Evolutionary conservation across 2,888 invertebrate species (phyloP).

Genomic region (Drosophila buzzatii): DNA sequence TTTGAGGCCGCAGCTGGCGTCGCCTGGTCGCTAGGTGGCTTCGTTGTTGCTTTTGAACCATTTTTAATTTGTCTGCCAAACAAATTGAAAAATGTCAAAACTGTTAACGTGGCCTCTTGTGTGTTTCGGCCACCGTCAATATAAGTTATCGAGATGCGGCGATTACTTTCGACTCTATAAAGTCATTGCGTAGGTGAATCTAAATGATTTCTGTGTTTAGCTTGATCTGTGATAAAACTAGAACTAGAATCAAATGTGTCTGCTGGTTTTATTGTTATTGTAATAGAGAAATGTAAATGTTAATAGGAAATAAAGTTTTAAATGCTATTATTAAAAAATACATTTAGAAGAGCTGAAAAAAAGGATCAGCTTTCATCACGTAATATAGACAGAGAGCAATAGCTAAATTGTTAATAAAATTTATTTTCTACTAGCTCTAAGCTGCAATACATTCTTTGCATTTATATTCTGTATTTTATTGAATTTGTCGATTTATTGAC

Average conservation of each 20-base stretch:
- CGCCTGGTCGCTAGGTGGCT: conserved; percentile 34
- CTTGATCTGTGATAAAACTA: neutral
- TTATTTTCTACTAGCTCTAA: too few species aligned
- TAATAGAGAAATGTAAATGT: neutral
- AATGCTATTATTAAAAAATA: too few species aligned
- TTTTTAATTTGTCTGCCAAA: conserved; percentile 69
- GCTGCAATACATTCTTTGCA: too few species aligned
- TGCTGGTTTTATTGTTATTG: too few species aligned
- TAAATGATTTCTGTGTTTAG: neutral
- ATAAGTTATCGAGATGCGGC: conserved; percentile 44
- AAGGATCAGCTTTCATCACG: too few species aligned
- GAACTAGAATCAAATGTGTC: too few species aligned
- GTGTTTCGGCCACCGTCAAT: conserved; percentile 36
- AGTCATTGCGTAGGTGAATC: neutral
- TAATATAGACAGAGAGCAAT: too few species aligned
- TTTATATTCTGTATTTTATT: too few species aligned
- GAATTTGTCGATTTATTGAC: too few species aligned
- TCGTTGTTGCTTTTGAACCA: conserved; percentile 42
- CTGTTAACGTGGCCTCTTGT: conserved; percentile 64
- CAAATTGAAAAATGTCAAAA: conserved; percentile 78
- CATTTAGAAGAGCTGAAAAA: too few species aligned
- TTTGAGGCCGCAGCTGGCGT: conserved; percentile 67
- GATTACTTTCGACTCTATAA: neutral
- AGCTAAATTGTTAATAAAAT: too few species aligned
- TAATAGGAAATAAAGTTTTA: neutral